phyloP scores from a whole-genome alignment of 2,888 invertebrate genomes.

The Chymomyza caudatula region DNA sequence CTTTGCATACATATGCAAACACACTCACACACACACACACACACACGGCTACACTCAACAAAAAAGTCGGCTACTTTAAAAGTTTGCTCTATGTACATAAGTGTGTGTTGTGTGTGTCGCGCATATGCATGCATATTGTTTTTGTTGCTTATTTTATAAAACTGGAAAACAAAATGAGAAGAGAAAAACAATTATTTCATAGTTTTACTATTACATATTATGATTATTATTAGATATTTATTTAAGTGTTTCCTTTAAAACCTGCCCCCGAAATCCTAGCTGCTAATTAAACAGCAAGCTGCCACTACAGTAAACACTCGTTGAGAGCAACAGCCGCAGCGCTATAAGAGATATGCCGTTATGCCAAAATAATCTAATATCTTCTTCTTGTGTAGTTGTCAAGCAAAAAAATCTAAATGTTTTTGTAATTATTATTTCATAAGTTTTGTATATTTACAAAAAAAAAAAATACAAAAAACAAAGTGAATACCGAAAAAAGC shows the following conservation, averaged over 20 bases:
- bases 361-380: neutral
- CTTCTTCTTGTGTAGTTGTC: neutral
- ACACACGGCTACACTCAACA: neutral
- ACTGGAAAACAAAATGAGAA: slow-evolving; percentile 20
- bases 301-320: slow-evolving; percentile 30
- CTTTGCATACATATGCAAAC: neutral
- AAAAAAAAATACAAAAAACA: slow-evolving; percentile 22
- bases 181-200: slow-evolving; percentile 55
- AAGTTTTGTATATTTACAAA: slow-evolving; percentile 50
- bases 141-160: slow-evolving; percentile 73
- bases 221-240: slow-evolving; percentile 50
- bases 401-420: slow-evolving; percentile 35
- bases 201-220: slow-evolving; percentile 45
- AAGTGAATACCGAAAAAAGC: slow-evolving; percentile 7
- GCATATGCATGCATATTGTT: slow-evolving; percentile 51
- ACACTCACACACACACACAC: slow-evolving; percentile 11
- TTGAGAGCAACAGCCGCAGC: slow-evolving; percentile 2
- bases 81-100: neutral
- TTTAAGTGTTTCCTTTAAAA: slow-evolving; percentile 54
- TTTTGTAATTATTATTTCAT: slow-evolving; percentile 62
- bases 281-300: slow-evolving; percentile 6
- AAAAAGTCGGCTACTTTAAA: neutral
- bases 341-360: neutral
- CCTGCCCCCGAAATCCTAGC: slow-evolving; percentile 10
- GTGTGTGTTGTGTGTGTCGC: slow-evolving; percentile 17